Percentiles rank a stretch among this genome's conserved stretches.
These are phyloP conservation scores for Anseranas semipalmata DNA, from an alignment of 2,113 vertebrate species.

Conservation along the genomic window DNA sequence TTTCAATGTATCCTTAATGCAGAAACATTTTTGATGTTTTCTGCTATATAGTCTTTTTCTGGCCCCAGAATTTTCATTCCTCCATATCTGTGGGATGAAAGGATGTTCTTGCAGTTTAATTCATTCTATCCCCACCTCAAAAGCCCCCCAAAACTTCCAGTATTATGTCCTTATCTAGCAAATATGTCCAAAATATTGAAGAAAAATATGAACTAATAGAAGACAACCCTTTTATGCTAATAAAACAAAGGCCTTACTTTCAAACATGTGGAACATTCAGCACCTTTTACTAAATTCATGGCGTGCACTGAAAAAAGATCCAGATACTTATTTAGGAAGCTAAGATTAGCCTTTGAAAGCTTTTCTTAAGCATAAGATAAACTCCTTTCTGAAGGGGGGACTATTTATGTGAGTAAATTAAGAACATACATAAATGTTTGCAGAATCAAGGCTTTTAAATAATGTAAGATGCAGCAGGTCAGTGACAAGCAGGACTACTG, in stretches of 20 bases:
- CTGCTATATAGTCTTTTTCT: not conserved
- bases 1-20: not conserved
- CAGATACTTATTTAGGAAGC: not conserved
- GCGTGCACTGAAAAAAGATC: not conserved
- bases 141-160: not conserved
- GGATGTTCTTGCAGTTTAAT: not conserved
- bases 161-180: not conserved
- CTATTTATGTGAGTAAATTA: not conserved
- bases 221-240: not conserved
- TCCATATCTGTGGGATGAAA: not conserved
- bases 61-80: not conserved
- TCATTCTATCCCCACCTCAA: not conserved
- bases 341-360: not conserved
- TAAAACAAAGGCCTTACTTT: not conserved
- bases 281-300: not conserved
- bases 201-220: not conserved
- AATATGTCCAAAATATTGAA: not conserved
- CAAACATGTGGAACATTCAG: not conserved
- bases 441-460: not conserved
- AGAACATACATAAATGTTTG: not conserved
- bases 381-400: not conserved
- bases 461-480: not conserved
- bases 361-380: not conserved
- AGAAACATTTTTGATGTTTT: not conserved
- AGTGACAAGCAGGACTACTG: not conserved